These are phyloP conservation scores for Cheilosia soror DNA, from an alignment of 2,888 invertebrate genomes.

Conservation along the genomic window DNA sequence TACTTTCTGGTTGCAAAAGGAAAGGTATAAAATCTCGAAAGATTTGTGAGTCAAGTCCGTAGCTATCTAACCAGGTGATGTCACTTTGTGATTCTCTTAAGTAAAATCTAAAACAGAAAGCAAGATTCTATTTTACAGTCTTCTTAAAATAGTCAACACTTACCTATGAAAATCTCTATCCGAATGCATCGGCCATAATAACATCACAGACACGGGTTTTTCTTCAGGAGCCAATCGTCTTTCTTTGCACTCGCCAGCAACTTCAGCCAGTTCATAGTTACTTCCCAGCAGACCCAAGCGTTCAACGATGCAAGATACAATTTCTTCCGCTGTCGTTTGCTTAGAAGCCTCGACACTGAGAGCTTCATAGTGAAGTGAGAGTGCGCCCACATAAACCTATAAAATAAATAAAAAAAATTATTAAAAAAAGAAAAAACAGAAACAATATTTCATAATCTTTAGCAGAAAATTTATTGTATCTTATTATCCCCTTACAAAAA, in stretches of 20 bases:
- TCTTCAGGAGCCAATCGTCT: constrained; percentile 92
- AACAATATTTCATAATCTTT: too few relatives aligned
- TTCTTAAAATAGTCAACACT: background rate
- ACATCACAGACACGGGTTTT: constrained; percentile 92
- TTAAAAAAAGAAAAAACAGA: background rate
- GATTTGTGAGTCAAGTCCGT: constrained; percentile 95
- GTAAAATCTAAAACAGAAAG: constrained; percentile 88
- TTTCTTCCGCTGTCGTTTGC: constrained; percentile 95
- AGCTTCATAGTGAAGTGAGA: constrained; percentile 94
- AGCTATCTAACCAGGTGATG: constrained; percentile 93
- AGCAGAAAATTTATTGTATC: too few relatives aligned
- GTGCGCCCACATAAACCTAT: constrained; percentile 94
- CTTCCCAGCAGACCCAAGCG: constrained; percentile 86
- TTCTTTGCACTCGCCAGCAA: constrained; percentile 96
- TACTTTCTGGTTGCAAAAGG: constrained; percentile 95
- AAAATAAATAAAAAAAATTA: constrained; percentile 52
- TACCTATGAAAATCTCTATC: constrained; percentile 81
- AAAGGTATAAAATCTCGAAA: constrained; percentile 96
- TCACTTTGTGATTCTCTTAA: constrained; percentile 93
- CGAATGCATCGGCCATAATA: constrained; percentile 90
- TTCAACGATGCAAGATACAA: constrained; percentile 94
- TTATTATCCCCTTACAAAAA: too few relatives aligned
- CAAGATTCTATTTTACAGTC: background rate
- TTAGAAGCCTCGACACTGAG: constrained; percentile 95
- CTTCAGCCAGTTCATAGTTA: constrained; percentile 93